Percentiles rank a stretch among this genome's conserved stretches.
Evolutionary conservation across 2,888 invertebrate species (phyloP).

Genomic region (Lepidonotus clava): DNA sequence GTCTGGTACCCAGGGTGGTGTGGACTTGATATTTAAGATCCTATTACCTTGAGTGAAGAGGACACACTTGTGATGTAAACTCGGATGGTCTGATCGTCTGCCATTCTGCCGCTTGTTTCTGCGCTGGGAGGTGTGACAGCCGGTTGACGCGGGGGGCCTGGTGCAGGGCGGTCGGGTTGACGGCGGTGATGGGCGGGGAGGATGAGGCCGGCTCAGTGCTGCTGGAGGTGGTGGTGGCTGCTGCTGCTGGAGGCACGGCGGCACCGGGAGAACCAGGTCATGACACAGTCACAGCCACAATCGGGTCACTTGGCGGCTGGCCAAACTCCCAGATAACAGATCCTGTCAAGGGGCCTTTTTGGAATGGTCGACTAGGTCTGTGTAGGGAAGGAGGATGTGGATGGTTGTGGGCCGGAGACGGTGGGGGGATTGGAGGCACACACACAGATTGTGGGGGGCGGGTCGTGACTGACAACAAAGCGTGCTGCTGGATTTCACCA

Average conservation of each 20-base stretch:
- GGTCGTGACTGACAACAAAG: background rate
- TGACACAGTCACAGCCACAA: background rate
- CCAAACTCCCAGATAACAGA: background rate
- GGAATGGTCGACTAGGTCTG: background rate
- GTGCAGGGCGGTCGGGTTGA: too few species aligned
- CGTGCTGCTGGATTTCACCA: too few species aligned
- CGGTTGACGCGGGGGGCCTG: too few species aligned
- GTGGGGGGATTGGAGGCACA: too few species aligned
- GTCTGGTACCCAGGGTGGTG: too few species aligned
- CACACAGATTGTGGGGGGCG: too few species aligned
- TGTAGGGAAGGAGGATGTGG: background rate
- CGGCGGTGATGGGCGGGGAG: background rate
- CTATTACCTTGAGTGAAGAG: background rate
- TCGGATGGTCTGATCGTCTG: background rate
- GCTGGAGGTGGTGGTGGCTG: background rate
- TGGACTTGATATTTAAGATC: too few species aligned
- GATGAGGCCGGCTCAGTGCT: background rate
- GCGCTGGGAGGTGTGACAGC: background rate
- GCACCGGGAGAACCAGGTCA: background rate
- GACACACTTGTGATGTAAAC: background rate
- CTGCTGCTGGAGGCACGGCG: constrained; percentile 1
- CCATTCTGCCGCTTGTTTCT: too few species aligned
- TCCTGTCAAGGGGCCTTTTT: background rate
- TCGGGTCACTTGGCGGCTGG: background rate
- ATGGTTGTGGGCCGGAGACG: background rate